Evolutionary conservation across 2,113 vertebrate species (phyloP).

Genomic region (Mustela nigripes): DNA sequence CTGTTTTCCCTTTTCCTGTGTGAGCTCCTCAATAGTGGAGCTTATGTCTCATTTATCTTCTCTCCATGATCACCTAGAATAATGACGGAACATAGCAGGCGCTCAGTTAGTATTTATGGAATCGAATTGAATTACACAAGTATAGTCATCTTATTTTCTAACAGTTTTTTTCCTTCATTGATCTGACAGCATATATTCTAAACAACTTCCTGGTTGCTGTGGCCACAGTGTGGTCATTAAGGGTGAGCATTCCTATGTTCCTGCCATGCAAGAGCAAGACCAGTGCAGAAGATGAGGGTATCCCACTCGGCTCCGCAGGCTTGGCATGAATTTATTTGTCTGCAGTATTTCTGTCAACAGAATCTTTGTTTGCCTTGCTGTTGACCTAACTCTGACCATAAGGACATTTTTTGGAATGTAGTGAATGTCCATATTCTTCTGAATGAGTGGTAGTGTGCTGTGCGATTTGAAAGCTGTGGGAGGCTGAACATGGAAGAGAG

Average conservation of each 20-base stretch:
- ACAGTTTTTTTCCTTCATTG: constrained; percentile 53
- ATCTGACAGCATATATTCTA: constrained; percentile 29
- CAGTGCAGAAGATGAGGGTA: not conserved
- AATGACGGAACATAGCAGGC: constrained; percentile 35
- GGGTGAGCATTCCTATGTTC: not conserved
- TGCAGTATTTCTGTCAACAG: constrained; percentile 48
- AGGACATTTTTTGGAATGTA: constrained; percentile 14
- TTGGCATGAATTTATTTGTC: constrained; percentile 28
- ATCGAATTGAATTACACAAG: constrained; percentile 55
- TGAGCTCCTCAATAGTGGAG: not conserved
- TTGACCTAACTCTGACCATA: constrained; percentile 5
- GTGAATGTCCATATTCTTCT: not conserved
- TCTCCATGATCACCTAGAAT: constrained; percentile 43
- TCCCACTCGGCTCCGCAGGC: not conserved
- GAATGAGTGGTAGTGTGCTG: not conserved
- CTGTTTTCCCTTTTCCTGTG: not conserved
- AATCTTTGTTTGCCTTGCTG: constrained; percentile 15
- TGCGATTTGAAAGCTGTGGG: constrained; percentile 34
- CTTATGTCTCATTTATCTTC: constrained; percentile 27
- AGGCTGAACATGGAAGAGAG: not conserved
- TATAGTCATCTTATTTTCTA: constrained; percentile 64
- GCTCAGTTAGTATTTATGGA: constrained; percentile 49
- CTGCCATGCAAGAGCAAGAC: not conserved
- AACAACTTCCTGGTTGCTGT: not conserved
- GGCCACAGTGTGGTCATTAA: not conserved